Evolutionary conservation across 2,113 vertebrate genomes (phyloP).

Genomic region (Carassius auratus): DNA sequence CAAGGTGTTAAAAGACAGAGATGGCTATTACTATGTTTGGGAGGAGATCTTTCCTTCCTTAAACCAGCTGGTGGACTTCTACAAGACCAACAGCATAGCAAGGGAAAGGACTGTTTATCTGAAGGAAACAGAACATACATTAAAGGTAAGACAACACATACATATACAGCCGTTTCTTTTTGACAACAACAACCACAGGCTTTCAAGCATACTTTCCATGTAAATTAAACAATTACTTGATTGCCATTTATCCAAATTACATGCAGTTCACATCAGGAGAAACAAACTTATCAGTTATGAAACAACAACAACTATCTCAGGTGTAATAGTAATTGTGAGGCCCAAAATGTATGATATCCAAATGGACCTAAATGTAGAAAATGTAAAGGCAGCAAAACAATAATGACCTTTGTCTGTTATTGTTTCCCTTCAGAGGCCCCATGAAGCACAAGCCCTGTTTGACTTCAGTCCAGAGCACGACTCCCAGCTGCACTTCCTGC

Average conservation of each 20-base stretch:
- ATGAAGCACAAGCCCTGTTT: conserved; percentile 87
- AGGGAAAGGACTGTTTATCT: conserved; percentile 87
- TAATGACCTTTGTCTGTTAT: conserved; percentile 8
- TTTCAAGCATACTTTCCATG: neutral
- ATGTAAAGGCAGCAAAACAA: conserved; percentile 1
- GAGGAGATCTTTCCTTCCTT: conserved; percentile 91
- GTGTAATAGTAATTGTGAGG: neutral
- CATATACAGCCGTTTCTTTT: too few relatives aligned
- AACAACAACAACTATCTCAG: too few relatives aligned
- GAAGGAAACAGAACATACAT: conserved; percentile 76
- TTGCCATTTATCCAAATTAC: neutral
- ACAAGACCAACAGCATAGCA: conserved; percentile 85
- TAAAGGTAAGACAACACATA: conserved; percentile 73
- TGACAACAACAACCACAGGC: too few relatives aligned
- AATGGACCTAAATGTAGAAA: neutral
- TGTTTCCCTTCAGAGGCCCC: conserved; percentile 68
- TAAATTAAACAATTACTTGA: neutral
- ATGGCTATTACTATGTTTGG: conserved; percentile 90
- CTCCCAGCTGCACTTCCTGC: conserved; percentile 85
- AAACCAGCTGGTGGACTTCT: conserved; percentile 93
- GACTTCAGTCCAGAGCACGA: conserved; percentile 82
- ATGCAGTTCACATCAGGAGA: neutral
- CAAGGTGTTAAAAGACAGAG: conserved; percentile 88
- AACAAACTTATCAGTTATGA: neutral
- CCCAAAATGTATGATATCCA: too few relatives aligned